Evolutionary conservation across 2,113 vertebrate genomes (phyloP).

Genomic region (Mus spicilegus): DNA sequence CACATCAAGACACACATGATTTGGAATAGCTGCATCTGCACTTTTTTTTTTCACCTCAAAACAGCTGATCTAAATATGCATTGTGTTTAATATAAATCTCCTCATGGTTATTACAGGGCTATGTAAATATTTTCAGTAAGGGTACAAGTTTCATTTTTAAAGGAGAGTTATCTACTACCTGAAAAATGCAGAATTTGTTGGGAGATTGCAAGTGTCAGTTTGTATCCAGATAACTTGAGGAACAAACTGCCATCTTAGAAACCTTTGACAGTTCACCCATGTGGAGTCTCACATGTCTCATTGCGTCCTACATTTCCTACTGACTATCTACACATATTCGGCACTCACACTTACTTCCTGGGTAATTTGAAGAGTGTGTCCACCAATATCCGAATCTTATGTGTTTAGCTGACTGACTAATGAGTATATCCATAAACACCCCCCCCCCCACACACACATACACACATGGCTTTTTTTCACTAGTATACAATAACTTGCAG

Average conservation of each 20-base stretch:
- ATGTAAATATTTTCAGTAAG: background rate
- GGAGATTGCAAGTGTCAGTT: background rate
- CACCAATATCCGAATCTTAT: background rate
- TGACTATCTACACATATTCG: background rate
- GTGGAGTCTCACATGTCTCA: background rate
- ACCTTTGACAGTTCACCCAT: background rate
- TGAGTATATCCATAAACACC: background rate
- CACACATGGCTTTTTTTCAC: background rate
- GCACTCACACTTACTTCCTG: background rate
- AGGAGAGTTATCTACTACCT: background rate
- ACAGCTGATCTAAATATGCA: background rate
- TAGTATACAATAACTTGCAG: background rate
- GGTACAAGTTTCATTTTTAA: conserved; percentile 8
- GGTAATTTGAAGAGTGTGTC: conserved; percentile 27
- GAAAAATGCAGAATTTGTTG: background rate
- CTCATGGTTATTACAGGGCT: background rate
- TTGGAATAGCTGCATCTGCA: background rate
- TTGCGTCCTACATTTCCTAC: background rate
- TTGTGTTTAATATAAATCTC: background rate
- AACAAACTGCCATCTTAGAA: background rate
- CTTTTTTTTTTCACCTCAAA: conserved; percentile 1
- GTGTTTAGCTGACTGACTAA: background rate
- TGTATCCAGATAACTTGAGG: background rate
- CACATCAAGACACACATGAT: background rate
- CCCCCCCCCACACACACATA: background rate